These are phyloP conservation scores for Elephantulus edwardii DNA, from an alignment of 2,113 vertebrate genomes.

Conservation along the genomic window DNA sequence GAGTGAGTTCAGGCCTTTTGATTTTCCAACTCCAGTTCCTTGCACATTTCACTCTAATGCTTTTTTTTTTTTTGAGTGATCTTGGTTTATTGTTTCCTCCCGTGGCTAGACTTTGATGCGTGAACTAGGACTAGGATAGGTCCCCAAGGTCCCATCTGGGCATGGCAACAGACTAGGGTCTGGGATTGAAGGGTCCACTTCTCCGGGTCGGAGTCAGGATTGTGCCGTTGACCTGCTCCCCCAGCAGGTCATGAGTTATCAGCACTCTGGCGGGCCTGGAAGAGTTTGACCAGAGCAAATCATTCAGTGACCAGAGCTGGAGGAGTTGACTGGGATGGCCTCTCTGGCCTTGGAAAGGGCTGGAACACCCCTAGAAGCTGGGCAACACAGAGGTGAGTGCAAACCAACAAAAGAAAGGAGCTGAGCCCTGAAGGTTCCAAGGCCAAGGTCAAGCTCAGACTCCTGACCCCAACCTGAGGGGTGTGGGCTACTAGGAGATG, in stretches of 20 bases:
- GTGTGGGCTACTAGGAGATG: no score
- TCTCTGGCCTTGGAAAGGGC: neutral
- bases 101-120: no score
- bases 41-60: no score
- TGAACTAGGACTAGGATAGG: neutral
- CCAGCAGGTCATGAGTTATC: slow-evolving; percentile 84
- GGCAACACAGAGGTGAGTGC: neutral
- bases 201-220: neutral
- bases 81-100: no score
- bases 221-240: neutral
- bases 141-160: neutral
- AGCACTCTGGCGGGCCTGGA: slow-evolving; percentile 83
- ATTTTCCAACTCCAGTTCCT: no score
- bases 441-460: neutral
- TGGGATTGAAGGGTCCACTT: neutral
- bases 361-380: neutral
- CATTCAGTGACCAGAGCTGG: slow-evolving; percentile 85
- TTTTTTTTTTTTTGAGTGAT: no score
- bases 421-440: neutral
- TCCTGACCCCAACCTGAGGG: neutral
- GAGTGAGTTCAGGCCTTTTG: no score
- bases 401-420: neutral
- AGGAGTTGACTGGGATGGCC: slow-evolving; percentile 48
- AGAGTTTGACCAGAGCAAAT: slow-evolving; percentile 87
- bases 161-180: fast-evolving